phyloP scores from a whole-genome alignment of 2,888 invertebrate species.

The Notodonta dromedarius region DNA sequence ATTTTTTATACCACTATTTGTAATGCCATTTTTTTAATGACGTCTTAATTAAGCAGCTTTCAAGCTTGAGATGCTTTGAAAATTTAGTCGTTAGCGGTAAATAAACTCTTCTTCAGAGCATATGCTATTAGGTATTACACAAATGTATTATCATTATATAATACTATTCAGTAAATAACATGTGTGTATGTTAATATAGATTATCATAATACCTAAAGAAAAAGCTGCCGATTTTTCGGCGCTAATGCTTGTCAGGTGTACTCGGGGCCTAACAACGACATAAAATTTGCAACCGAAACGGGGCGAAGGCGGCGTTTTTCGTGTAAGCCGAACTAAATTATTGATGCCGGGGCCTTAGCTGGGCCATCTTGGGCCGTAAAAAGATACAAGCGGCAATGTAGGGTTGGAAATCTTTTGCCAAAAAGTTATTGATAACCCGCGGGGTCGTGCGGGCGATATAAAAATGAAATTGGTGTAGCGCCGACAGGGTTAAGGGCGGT shows the following conservation, averaged over 20 bases:
- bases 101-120: no score
- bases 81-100: no score
- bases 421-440: conserved; percentile 47
- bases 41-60: no score
- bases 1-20: no score
- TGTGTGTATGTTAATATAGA: no score
- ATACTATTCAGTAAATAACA: no score
- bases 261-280: conserved; percentile 19
- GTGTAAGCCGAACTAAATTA: conserved; percentile 50
- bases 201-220: no score
- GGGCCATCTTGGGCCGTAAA: conserved; percentile 37
- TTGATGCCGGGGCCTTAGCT: conserved; percentile 38
- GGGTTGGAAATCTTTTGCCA: conserved; percentile 37
- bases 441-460: conserved; percentile 15
- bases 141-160: no score
- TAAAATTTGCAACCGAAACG: conserved; percentile 58
- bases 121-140: no score
- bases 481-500: conserved; percentile 35
- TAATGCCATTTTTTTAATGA: no score
- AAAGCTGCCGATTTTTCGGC: no score
- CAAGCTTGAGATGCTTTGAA: no score
- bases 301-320: conserved; percentile 50
- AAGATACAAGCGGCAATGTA: conserved; percentile 35
- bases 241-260: not conserved
- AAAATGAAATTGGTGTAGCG: conserved; percentile 15